These are phyloP conservation scores for Catharus fuscescens DNA, from an alignment of 2,113 vertebrate species.

Conservation along the genomic window DNA sequence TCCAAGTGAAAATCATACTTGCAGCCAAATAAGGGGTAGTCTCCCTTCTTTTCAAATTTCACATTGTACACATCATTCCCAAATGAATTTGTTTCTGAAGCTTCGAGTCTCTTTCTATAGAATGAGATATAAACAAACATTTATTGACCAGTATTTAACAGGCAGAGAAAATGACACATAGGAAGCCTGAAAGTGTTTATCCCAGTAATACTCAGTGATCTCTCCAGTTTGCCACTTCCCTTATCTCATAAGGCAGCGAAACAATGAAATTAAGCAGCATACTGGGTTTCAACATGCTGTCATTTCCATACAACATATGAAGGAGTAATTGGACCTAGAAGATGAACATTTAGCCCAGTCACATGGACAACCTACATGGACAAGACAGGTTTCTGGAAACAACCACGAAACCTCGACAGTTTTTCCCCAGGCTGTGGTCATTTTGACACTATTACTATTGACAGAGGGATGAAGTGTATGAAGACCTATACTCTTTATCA, in stretches of 20 bases:
- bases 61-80: slow-evolving; percentile 93
- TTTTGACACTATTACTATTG: background rate
- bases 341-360: background rate
- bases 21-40: slow-evolving; percentile 92
- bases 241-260: background rate
- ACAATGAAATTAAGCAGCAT: background rate
- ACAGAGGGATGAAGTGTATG: background rate
- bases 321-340: background rate
- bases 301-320: background rate
- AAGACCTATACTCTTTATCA: background rate
- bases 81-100: slow-evolving; percentile 88
- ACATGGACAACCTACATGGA: background rate
- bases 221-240: background rate
- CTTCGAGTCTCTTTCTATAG: slow-evolving; percentile 88
- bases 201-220: background rate
- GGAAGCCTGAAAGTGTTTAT: background rate
- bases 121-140: slow-evolving; percentile 20
- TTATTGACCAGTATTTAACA: background rate
- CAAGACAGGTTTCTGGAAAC: background rate
- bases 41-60: slow-evolving; percentile 89
- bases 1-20: slow-evolving; percentile 96
- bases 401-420: background rate
- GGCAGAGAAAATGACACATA: background rate
- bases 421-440: background rate
- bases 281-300: background rate